Evolutionary conservation across 1,140 invertebrate genomes (phyloP).

Genomic region (Lanistes nyassanus): DNA sequence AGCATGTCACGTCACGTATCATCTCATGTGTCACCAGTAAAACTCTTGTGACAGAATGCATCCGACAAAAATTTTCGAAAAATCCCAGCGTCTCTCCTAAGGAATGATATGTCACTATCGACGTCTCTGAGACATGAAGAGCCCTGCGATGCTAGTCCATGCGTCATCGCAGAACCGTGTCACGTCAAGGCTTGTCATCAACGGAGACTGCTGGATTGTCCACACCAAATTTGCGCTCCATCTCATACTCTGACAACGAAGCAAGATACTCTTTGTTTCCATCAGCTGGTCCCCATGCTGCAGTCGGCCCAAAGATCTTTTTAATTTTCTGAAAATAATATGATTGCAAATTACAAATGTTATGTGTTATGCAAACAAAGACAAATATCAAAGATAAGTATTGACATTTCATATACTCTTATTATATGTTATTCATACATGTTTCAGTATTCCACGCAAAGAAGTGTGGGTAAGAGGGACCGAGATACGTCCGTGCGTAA

Average conservation of each 20-base stretch:
- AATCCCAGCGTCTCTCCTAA: background rate
- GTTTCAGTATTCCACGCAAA: conserved; percentile 1
- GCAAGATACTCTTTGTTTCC: background rate
- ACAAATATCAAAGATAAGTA: background rate
- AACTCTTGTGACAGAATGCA: background rate
- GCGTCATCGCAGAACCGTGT: too few relatives aligned
- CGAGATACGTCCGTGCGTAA: background rate
- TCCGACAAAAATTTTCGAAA: background rate
- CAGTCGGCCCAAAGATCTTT: conserved; percentile 23
- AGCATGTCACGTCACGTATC: too few relatives aligned
- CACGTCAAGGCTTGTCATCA: background rate
- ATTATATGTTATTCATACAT: background rate
- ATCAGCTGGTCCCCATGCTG: conserved; percentile 21
- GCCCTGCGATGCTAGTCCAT: too few relatives aligned
- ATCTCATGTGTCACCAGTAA: too few relatives aligned
- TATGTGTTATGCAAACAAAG: background rate
- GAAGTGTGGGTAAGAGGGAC: background rate
- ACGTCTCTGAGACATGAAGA: too few relatives aligned
- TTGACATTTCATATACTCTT: background rate
- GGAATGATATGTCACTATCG: background rate
- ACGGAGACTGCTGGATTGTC: conserved; percentile 15
- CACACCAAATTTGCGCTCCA: conserved; percentile 15
- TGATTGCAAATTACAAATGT: background rate
- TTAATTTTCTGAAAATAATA: conserved; percentile 4
- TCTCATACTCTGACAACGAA: background rate